A percentile compares a stretch with the other conserved stretches of the same genome.
Conservation (phyloP, 2,797 vertebrate species). For the Pipistrellus nathusii region DNA sequence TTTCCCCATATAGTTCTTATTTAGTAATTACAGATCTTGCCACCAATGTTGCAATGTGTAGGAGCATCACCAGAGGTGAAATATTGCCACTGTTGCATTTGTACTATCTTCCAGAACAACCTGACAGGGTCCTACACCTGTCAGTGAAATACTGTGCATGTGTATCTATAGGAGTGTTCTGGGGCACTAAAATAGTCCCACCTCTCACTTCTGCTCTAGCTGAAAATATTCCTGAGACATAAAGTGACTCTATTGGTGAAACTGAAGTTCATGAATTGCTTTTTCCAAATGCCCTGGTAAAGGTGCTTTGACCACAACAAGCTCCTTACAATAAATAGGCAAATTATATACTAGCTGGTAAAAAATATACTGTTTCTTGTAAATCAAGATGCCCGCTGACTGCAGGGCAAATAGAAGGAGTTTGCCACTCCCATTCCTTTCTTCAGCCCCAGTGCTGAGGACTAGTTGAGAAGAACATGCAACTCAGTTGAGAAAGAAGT, state of each 20-base stretch:
- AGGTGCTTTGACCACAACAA: slow-evolving; percentile 43
- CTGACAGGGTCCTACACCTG: not conserved
- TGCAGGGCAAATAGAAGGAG: fast-evolving
- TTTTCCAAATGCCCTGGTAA: slow-evolving; percentile 54
- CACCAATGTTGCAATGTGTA: not conserved
- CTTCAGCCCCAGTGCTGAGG: not conserved
- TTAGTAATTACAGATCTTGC: slow-evolving; percentile 37
- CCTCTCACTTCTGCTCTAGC: slow-evolving; percentile 53
- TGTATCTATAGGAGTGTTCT: not conserved
- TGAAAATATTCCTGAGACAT: slow-evolving; percentile 64
- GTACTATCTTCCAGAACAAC: not conserved
- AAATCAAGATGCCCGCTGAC: slow-evolving; percentile 32
- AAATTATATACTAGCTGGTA: slow-evolving; percentile 33
- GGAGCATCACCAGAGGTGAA: not conserved
- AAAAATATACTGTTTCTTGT: slow-evolving; percentile 18
- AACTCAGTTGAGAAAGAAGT: slow-evolving; percentile 31
- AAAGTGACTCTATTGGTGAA: slow-evolving; percentile 68
- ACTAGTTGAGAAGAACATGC: not conserved
- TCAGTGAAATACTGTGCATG: slow-evolving; percentile 50
- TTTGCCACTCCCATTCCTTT: not conserved
- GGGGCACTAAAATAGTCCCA: slow-evolving; percentile 21
- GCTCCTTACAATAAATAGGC: slow-evolving; percentile 47
- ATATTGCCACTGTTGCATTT: not conserved
- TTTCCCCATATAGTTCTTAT: not conserved
- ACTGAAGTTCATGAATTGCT: slow-evolving; percentile 55